Percentiles rank a stretch among this genome's conserved stretches.
phyloP scores from a whole-genome alignment of 2,797 vertebrate genomes.

The Typhlichthys eigenmanni region DNA sequence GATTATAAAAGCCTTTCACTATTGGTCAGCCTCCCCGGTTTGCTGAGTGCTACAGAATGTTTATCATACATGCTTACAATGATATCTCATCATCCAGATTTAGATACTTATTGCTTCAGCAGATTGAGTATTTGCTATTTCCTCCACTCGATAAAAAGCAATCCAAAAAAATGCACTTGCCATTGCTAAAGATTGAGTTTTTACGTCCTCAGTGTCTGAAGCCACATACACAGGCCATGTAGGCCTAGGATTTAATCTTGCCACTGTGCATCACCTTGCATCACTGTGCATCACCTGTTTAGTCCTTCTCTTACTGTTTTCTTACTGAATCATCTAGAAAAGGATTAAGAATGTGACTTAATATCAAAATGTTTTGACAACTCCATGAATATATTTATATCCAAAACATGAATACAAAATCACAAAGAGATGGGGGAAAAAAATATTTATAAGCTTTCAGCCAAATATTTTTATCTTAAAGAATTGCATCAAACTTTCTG shows the following conservation, averaged over 20 bases:
- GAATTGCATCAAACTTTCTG: slow-evolving; percentile 16
- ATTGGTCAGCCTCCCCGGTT: slow-evolving; percentile 28
- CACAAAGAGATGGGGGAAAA: not conserved
- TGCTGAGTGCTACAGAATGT: slow-evolving; percentile 39
- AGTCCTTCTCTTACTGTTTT: too few relatives aligned
- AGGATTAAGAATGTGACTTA: too few relatives aligned
- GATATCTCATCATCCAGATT: slow-evolving; percentile 8
- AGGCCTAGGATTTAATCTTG: too few relatives aligned
- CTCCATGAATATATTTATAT: too few relatives aligned
- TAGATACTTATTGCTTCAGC: slow-evolving; percentile 7
- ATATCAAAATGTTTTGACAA: too few relatives aligned
- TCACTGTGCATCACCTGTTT: too few relatives aligned
- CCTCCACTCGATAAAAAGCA: not conserved
- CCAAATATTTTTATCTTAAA: not conserved
- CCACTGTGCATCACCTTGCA: too few relatives aligned
- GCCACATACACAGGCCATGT: too few relatives aligned
- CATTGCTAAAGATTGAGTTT: not conserved
- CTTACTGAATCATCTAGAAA: too few relatives aligned
- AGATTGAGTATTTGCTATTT: slow-evolving; percentile 3
- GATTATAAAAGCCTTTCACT: slow-evolving; percentile 63
- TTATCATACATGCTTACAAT: slow-evolving; percentile 3
- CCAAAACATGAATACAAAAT: not conserved
- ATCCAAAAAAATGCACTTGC: not conserved
- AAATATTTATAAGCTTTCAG: not conserved
- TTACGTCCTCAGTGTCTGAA: too few relatives aligned